Evolutionary conservation across 2,888 invertebrate genomes (phyloP).

Genomic region (Elegia similella): DNA sequence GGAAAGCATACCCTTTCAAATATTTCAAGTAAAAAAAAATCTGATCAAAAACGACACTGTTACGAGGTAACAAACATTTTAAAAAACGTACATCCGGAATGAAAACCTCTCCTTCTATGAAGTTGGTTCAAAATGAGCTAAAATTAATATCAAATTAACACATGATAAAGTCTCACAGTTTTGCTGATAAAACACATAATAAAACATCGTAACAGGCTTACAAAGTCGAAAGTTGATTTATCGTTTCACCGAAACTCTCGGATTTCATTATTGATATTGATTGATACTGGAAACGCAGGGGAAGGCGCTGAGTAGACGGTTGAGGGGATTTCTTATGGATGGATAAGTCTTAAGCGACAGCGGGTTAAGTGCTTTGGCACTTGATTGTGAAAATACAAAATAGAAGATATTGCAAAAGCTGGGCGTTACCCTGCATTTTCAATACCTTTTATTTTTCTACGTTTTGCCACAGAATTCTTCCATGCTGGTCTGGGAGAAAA

Average conservation of each 20-base stretch:
- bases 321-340: not conserved
- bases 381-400: too few relatives aligned
- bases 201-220: slow-evolving; percentile 24
- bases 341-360: not conserved
- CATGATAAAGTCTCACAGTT: not conserved
- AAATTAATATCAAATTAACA: not conserved
- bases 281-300: slow-evolving; percentile 48
- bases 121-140: not conserved
- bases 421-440: too few relatives aligned
- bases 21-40: too few relatives aligned
- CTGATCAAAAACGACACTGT: too few relatives aligned
- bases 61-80: too few relatives aligned
- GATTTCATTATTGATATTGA: slow-evolving; percentile 63
- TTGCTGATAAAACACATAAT: slow-evolving; percentile 3
- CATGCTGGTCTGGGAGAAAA: too few relatives aligned
- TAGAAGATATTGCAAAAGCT: too few relatives aligned
- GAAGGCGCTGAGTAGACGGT: not conserved
- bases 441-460: too few relatives aligned
- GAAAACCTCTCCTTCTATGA: too few relatives aligned
- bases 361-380: not conserved
- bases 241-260: slow-evolving; percentile 32
- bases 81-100: too few relatives aligned
- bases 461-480: too few relatives aligned
- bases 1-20: too few relatives aligned
- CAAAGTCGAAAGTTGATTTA: slow-evolving; percentile 44